These are phyloP conservation scores for Hirtodrosophila duncani DNA, from an alignment of 2,888 invertebrate species.

Conservation along the genomic window DNA sequence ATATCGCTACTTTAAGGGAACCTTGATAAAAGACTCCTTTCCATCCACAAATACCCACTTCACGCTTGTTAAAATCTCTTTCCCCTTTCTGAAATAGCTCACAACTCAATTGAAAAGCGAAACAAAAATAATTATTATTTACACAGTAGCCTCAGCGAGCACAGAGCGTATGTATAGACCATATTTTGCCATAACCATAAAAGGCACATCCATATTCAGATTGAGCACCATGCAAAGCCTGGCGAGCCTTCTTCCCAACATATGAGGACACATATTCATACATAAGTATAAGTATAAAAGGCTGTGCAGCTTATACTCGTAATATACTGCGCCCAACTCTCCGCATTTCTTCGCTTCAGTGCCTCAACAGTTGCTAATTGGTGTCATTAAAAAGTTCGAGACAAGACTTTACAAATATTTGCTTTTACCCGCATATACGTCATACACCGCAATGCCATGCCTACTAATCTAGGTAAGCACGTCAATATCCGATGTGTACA, in stretches of 20 bases:
- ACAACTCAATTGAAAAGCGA: conserved; percentile 28
- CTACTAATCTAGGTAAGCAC: background rate
- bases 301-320: conserved; percentile 28
- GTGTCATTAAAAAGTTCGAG: conserved; percentile 66
- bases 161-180: conserved; percentile 44
- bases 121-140: conserved; percentile 68
- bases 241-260: too few relatives aligned
- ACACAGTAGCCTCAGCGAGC: conserved; percentile 38
- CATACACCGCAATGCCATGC: conserved; percentile 7
- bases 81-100: too few relatives aligned
- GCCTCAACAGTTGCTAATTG: conserved; percentile 52
- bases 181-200: conserved; percentile 53
- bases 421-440: conserved; percentile 49
- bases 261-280: background rate
- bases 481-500: conserved; percentile 26
- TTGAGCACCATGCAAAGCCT: too few relatives aligned
- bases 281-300: conserved; percentile 16
- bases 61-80: conserved; percentile 16
- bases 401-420: conserved; percentile 32
- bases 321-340: background rate
- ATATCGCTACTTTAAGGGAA: background rate
- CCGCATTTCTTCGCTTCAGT: conserved; percentile 19
- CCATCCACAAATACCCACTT: conserved; percentile 13
- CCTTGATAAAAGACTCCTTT: background rate
- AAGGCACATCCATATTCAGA: conserved; percentile 7